Percentiles rank a stretch among this genome's conserved stretches.
Evolutionary conservation across 2,113 vertebrate species (phyloP).

Genomic region (zebrafish (Danio rerio)): GRCz12tu NC_133193.1:25351501-25352000

Average conservation of each 20-base stretch:
- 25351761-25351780: conserved; percentile 29
- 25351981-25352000: conserved; percentile 41
- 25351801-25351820: conserved; percentile 35
- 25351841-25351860: not conserved
- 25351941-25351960: conserved; percentile 48
- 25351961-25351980: conserved; percentile 49
- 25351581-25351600: conserved; percentile 17
- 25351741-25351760: not conserved
- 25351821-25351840: conserved; percentile 44
- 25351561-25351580: conserved; percentile 37
- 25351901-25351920: conserved; percentile 13
- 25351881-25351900: conserved; percentile 5
- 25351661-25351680: conserved; percentile 33
- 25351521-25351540: conserved; percentile 47
- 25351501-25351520: conserved; percentile 49
- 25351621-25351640: conserved; percentile 23
- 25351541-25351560: conserved; percentile 45
- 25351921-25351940: conserved; percentile 2
- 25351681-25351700: conserved; percentile 24
- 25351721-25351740: not conserved
- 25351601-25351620: conserved; percentile 36
- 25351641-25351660: conserved; percentile 33
- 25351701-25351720: not conserved
- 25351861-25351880: conserved; percentile 8
- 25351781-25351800: conserved; percentile 45